Evolutionary conservation across 2,888 invertebrate genomes (phyloP), one percentile per base, ranked within the genome.

Genomic region (Nomada hirtipes): DNA sequence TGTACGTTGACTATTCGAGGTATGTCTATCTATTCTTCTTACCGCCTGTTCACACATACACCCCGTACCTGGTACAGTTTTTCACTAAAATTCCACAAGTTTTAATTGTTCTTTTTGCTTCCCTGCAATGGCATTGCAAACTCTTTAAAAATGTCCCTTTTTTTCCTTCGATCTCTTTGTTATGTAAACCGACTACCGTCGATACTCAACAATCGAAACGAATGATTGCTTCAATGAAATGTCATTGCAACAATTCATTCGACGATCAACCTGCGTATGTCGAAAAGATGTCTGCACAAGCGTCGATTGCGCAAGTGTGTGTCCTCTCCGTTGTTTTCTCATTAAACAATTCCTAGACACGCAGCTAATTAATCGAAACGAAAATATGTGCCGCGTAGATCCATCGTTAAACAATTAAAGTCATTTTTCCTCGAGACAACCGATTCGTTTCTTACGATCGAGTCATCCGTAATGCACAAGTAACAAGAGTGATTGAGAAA

Each of bases 141-240:
- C 15, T 42, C 11, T 29, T 11, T 18, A 29, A 36, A n/a, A 63
- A 57, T 52, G 2, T 36, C 15, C 15, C 50, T 72, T 44, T 80
- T 72, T 67, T n/a, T 29, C 20, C 18, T 11, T 23, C 15, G 29
- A 61, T 7, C 4, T 26, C 23, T 9, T 50, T 18, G 50, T 63
- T 72, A 72, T 18, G 50, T 77, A 72, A 80, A 76, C 15, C 26
- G 11, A 3, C 23, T 20, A 7, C 7, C 13, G 44, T 42, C 13
- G 15, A 53, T 42, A 15, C 23, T 29, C 1, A 18, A 26, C 18
- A 61, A 4, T 61, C 36, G 18, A 23, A 36, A 44, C 18, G 13
- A 53, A 18, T 13, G 11, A 18, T 13, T 9, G 47, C 7, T 47
- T 55, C 44, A 44, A 53, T 63, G 44, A 26, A 44, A 44, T 26